Evolutionary conservation across 2,888 invertebrate genomes (phyloP), one percentile per base, ranked within the genome.

Genomic region (Blomia tropicalis): DNA sequence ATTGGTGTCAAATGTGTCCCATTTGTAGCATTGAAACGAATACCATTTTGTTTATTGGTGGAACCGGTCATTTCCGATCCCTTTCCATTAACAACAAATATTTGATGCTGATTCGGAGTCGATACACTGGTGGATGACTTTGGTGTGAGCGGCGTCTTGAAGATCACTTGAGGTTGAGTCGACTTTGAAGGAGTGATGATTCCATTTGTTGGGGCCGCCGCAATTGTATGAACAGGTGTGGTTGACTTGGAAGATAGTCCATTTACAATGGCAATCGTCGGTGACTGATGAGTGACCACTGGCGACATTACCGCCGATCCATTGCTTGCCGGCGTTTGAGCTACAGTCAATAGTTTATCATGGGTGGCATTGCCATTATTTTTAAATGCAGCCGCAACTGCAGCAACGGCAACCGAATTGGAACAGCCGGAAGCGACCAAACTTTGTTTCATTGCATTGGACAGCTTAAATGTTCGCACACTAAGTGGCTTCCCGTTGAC

Each of bases 381-480:
- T 14, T 56, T 27, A 31, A 56, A 32, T 14, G 47, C 47, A 25
- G 56, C 56, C 11, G 56, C 36, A 11, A 56, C 36, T n/a, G 56
- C 56, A 36, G 56, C 56, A 22, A 56, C 56, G 22, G 56, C 56
- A 19, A 56, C 56, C 2, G 56, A 27, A 19, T 56, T 2, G 2
- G 56, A 56, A 36, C 56, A 56, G n/a, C 56, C 56, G 31, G 56
- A n/a, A n/a, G 56, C 56, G 11, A 56, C 56, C 2, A 56, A 19
- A 30, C 56, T 56, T 36, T 56, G 56, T 36, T 31, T 36, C 56
- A 56, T 56, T 31, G 56, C 56, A 56, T 56, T 56, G 2, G 56
- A 29, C 30, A 56, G 23, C 23, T 56, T 56, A 25, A 56, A 56
- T 23, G 56, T 56, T 2, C 44, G 30, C 14, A 44, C 32, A 43